Percentiles rank a stretch among this genome's conserved stretches.
phyloP scores from a whole-genome alignment of 2,113 vertebrate genomes.

The Pungitius pungitius region DNA sequence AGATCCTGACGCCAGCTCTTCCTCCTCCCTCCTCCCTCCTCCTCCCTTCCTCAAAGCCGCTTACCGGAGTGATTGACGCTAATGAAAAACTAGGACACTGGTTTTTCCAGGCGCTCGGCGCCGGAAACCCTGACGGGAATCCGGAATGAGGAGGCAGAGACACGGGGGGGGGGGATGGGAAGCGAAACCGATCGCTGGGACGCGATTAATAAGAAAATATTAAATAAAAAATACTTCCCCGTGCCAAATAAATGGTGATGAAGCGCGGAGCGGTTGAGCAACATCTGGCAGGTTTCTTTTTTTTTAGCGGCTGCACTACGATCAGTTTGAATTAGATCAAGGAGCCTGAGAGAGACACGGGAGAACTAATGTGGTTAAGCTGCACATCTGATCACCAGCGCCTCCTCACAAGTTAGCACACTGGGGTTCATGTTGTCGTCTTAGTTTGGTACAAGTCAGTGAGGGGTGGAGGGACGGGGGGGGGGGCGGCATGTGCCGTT shows the following conservation, averaged over 20 bases:
- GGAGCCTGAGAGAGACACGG: constrained; percentile 59
- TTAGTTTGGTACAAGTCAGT: constrained; percentile 38
- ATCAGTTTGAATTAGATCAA: constrained; percentile 76
- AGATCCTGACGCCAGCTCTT: constrained; percentile 59
- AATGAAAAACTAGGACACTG: constrained; percentile 81
- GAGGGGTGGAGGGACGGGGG: constrained; percentile 14
- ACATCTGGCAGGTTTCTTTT: constrained; percentile 77
- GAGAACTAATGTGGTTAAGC: constrained; percentile 75
- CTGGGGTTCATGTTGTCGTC: constrained; percentile 45
- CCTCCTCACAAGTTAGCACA: constrained; percentile 67
- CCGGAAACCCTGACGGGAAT: constrained; percentile 70
- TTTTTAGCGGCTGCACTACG: constrained; percentile 66
- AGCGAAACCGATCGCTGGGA: constrained; percentile 71
- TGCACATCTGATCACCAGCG: constrained; percentile 68
- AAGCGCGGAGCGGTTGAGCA: constrained; percentile 67
- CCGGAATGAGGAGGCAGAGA: constrained; percentile 61
- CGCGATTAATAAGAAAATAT: constrained; percentile 77
- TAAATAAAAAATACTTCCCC: constrained; percentile 66
- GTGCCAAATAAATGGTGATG: constrained; percentile 74
- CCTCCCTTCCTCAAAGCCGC: constrained; percentile 43
- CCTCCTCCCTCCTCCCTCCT: constrained; percentile 35
- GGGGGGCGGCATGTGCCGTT: no score
- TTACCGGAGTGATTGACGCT: constrained; percentile 78
- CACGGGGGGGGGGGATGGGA: no score
- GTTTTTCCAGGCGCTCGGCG: constrained; percentile 65